Evolutionary conservation across 2,113 vertebrate species (phyloP), one percentile per base, ranked within the genome.

Genomic region (Chauna torquata): DNA sequence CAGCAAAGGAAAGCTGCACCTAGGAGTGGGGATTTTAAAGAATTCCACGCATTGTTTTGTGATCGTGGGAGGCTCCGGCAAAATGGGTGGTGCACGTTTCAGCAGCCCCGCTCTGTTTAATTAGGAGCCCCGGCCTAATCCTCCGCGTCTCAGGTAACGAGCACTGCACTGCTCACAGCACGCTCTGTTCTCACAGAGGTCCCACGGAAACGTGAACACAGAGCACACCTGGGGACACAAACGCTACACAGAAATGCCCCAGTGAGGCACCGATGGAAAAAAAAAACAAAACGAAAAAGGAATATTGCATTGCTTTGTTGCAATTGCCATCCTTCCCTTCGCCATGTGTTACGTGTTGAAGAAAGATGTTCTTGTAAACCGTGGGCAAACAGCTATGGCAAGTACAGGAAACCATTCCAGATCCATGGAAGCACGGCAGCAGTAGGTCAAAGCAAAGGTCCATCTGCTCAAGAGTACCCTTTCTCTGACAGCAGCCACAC

Each of bases 11-110:
- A 94, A 88, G 0, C 80, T 94, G 76, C 80, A 92, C 32, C 80
- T 93, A 94, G 96, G 96, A 97, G 95, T 94, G 96, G 96, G 78
- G 54, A 78, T 96, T 96, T 96, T 88, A 96, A 96, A 96, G 95
- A 94, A 96, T 95, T 94, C 95, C 95, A 95, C 68, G 78, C 91
- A 92, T 94, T 96, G 92, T 81, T 96, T 75, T 36, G 92, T 42
- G 91, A 42, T 88, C 71, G 91, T 94, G 95, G 96, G 96, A 97
- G 96, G 94, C 92, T 92, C 88, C 82, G 88, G 71, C 49, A 28
- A 58, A 92, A 93, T 20, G 94, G 94, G 95, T 92, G 95, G 92
- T 94, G 88, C 76, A 72, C 34, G 74, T 91, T 94, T 87, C 75
- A 40, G 90, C 95, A 74, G 82, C 61, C 86, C 68, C 34, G 6